Base-by-base conservation (phyloP, 2,888 invertebrate genomes). In the Temnothorax unifasciatus region DNA sequence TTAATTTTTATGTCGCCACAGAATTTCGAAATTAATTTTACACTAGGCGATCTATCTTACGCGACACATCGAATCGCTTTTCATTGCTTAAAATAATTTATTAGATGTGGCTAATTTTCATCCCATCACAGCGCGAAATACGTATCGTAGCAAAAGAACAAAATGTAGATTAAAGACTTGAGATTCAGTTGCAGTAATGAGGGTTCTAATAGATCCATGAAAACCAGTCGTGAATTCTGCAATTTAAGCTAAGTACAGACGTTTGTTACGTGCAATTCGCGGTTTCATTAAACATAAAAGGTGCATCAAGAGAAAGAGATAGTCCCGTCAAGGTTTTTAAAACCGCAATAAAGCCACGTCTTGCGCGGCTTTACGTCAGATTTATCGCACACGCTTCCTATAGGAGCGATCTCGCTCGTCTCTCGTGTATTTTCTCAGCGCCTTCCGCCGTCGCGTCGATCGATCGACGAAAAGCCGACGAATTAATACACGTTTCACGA, bases 401-500 rank as follows among this genome's bases (percentile, higher is more conserved):
- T 41, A 15, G 34, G 21, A 34, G 29, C 77, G 9, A 54, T 77
- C 71, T 76, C 25, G 68, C 18, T 52, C n/a, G 38, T 52, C 38
- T 66, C 52, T 15, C 44, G 71, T 57, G n/a, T 38, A 47, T 64
- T 83, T 47, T 77, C 66, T 15, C 21, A 6, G 18, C 5, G 13
- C 21, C n/a, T 47, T 25, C 47, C 59, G 50, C 38, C 59, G 71
- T 71, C 82, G 11, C 59, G 71, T 71, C 82, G 15, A 75, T 82
- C 69, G 50, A 61, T 66, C 52, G 54, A 34, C 47, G 34, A 64
- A 79, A 85, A 77, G 44, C 66, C 66, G 52, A 59, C 47, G 74
- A 82, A 73, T 87, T 68, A 86, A 84, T 81, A 73, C 21, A 68
- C 0, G 63, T 50, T 73, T 63, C 64, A 66, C 13, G 84, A 50